A percentile compares a stretch with the other conserved stretches of the same genome.
phyloP scores from a whole-genome alignment of 2,113 vertebrate genomes.

The Solea senegalensis region DNA sequence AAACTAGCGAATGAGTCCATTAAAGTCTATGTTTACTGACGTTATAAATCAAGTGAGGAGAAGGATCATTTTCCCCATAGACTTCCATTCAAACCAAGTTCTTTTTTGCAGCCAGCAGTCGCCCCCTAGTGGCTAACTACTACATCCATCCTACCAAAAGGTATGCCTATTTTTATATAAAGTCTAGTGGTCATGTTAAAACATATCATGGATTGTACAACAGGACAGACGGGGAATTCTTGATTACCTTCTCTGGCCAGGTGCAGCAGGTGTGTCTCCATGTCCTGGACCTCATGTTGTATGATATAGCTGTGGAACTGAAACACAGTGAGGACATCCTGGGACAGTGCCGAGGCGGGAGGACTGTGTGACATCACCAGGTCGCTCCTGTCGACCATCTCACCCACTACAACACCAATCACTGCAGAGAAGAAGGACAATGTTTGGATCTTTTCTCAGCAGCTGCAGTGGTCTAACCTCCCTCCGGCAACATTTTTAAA shows the following conservation, averaged over 20 bases:
- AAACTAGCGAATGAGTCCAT: too few relatives aligned
- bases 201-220: too few relatives aligned
- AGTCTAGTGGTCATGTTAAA: too few relatives aligned
- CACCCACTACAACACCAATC: slow-evolving; percentile 86
- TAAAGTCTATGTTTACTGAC: too few relatives aligned
- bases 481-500: background rate
- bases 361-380: slow-evolving; percentile 67
- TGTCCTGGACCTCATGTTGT: slow-evolving; percentile 84
- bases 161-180: too few relatives aligned
- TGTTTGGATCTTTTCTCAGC: background rate
- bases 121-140: too few relatives aligned
- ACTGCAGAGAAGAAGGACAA: slow-evolving; percentile 72
- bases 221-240: background rate
- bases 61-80: too few relatives aligned
- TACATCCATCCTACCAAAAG: too few relatives aligned
- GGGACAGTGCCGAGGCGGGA: slow-evolving; percentile 78
- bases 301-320: slow-evolving; percentile 90
- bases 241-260: slow-evolving; percentile 89
- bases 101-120: too few relatives aligned
- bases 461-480: background rate
- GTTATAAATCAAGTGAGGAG: too few relatives aligned
- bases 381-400: slow-evolving; percentile 89
- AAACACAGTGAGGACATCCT: slow-evolving; percentile 91
- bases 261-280: slow-evolving; percentile 87
- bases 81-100: too few relatives aligned